phyloP scores from a whole-genome alignment of 2,888 invertebrate species.

The Drosophila hawaiiensis region DNA sequence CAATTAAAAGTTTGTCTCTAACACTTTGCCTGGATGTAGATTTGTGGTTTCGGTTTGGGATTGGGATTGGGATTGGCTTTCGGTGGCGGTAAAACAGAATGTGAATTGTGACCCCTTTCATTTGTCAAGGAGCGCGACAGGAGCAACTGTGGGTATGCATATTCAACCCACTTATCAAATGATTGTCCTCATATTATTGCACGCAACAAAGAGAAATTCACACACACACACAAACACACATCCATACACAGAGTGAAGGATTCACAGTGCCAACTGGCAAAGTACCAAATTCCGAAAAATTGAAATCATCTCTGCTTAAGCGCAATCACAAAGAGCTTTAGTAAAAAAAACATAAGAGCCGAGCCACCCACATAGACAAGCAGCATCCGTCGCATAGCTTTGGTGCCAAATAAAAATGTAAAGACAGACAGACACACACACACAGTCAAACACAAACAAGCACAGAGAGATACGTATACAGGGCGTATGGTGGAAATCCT shows the following conservation, averaged over 20 bases:
- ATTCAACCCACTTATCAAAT: constrained; percentile 76
- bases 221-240: constrained; percentile 22
- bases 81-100: neutral
- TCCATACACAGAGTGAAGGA: neutral
- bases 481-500: constrained; percentile 63
- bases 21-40: constrained; percentile 44
- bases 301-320: constrained; percentile 69
- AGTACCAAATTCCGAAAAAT: constrained; percentile 63
- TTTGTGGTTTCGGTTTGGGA: neutral
- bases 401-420: constrained; percentile 80
- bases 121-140: constrained; percentile 58
- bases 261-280: constrained; percentile 44
- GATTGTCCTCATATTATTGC: constrained; percentile 76
- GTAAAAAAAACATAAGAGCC: neutral
- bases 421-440: constrained; percentile 46
- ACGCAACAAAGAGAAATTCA: constrained; percentile 54
- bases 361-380: constrained; percentile 47
- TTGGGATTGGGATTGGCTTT: neutral
- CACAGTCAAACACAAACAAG: constrained; percentile 22
- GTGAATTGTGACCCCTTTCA: constrained; percentile 63
- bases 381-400: constrained; percentile 40
- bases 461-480: constrained; percentile 11
- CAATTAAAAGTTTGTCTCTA: constrained; percentile 76
- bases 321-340: constrained; percentile 36
- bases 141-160: constrained; percentile 45